These are phyloP conservation scores for Drosophila seguyi DNA, from an alignment of 1,140 invertebrate genomes.

Conservation along the genomic window DNA sequence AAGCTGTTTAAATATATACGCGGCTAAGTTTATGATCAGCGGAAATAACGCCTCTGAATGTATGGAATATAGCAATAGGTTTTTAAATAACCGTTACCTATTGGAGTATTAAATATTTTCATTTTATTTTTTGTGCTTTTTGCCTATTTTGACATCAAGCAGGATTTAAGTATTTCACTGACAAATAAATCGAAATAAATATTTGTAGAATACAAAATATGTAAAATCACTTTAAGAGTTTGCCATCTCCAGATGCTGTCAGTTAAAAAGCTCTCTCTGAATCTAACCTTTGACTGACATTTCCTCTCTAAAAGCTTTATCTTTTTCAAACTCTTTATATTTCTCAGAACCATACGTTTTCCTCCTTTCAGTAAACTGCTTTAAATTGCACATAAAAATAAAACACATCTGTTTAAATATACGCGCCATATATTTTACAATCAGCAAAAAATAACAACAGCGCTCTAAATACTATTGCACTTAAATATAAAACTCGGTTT, in stretches of 20 bases:
- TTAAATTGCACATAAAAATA: no score
- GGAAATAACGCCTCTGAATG: slow-evolving; percentile 48
- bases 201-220: background rate
- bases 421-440: slow-evolving; percentile 64
- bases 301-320: slow-evolving; percentile 1
- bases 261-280: background rate
- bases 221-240: background rate
- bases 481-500: slow-evolving; percentile 60
- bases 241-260: background rate
- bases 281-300: slow-evolving; percentile 4
- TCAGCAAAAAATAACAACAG: slow-evolving; percentile 34
- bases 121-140: background rate
- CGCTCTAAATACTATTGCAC: slow-evolving; percentile 80
- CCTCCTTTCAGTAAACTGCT: slow-evolving; percentile 33
- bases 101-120: background rate
- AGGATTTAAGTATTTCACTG: background rate
- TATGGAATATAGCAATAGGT: slow-evolving; percentile 39
- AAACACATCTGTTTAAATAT: slow-evolving; percentile 68
- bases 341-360: slow-evolving; percentile 53
- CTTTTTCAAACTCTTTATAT: background rate
- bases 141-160: background rate
- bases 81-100: slow-evolving; percentile 10
- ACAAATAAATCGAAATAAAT: background rate
- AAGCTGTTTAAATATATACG: slow-evolving; percentile 56
- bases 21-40: slow-evolving; percentile 39